Evolutionary conservation across 2,797 vertebrate species (phyloP), one percentile per base, ranked within the genome.

Genomic region (Pseudochaenichthys georgianus): DNA sequence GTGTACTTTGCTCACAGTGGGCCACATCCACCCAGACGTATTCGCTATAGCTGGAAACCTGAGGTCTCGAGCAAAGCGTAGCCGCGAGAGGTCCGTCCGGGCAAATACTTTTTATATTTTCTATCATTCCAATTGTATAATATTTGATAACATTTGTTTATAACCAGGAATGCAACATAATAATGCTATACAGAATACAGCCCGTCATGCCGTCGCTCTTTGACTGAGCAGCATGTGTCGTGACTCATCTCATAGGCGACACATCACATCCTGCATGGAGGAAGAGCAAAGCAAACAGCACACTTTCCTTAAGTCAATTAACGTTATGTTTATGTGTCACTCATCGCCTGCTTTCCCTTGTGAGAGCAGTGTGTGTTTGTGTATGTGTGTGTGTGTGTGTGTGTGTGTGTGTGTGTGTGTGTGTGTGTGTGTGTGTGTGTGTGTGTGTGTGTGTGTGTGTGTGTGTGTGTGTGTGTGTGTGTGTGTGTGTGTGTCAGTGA

Each of bases 261-360:
- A 64, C 46, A n/a, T 53, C 3, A 28, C 3, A 28, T 28, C 23
- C 4, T 28, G 23, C 23, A 28, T 3, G 23, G 23, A 62, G 2
- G 68, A 70, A 73, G 63, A 21, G 3, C 0, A 74, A 54, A 77
- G 55, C 66, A 28, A 73, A 63, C 13, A 64, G 9, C 31, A 23
- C 4, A 31, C 61, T 47, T 66, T 70, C 69, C 66, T 64, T 42
- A n/a, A 81, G 66, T 34, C 34, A 34, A 2, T 34, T 34, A 5
- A 34, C 34, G 5, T 8, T 34, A 34, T 34, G 43, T 59, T 70
- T 52, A 68, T 70, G 59, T 13, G 74, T 72, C 53, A 69, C 58
- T 78, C 63, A 66, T 47, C 75, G 60, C 62, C 73, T 48, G 53
- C 21, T 76, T 64, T 65, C 23, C 63, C 69, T 48, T 64, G 48